Evolutionary conservation across 2,113 vertebrate genomes (phyloP).

Genomic region (Falco punctatus): DNA sequence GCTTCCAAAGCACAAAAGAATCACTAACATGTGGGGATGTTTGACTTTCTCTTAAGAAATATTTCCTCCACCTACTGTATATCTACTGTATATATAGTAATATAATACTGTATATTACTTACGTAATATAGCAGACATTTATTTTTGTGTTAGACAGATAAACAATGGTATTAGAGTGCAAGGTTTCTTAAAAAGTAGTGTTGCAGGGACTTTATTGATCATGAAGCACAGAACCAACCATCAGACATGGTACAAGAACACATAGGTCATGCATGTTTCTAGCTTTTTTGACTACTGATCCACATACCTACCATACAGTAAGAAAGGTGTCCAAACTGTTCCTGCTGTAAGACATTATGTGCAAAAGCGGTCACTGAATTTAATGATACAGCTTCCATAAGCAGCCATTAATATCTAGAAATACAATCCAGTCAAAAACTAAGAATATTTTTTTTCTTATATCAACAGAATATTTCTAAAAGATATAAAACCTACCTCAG

Average conservation of each 20-base stretch:
- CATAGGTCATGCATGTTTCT: fast-evolving
- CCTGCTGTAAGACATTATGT: background rate
- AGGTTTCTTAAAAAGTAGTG: background rate
- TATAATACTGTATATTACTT: background rate
- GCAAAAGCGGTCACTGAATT: background rate
- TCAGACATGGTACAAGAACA: background rate
- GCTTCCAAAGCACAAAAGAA: background rate
- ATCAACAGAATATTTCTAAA: background rate
- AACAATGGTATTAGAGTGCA: background rate
- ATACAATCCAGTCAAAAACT: background rate
- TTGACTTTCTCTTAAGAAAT: background rate
- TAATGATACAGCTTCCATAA: background rate
- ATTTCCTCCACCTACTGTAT: background rate
- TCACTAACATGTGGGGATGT: background rate
- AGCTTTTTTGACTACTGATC: background rate
- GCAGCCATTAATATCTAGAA: background rate
- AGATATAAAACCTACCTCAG: background rate
- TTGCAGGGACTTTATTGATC: background rate
- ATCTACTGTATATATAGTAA: background rate
- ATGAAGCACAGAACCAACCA: background rate
- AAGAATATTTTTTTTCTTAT: background rate
- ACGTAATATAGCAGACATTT: background rate
- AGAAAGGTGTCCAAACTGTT: background rate
- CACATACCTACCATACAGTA: background rate
- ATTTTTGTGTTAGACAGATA: background rate